Conservation (phyloP, 2,113 vertebrate genomes). For the Microtus pennsylvanicus region DNA sequence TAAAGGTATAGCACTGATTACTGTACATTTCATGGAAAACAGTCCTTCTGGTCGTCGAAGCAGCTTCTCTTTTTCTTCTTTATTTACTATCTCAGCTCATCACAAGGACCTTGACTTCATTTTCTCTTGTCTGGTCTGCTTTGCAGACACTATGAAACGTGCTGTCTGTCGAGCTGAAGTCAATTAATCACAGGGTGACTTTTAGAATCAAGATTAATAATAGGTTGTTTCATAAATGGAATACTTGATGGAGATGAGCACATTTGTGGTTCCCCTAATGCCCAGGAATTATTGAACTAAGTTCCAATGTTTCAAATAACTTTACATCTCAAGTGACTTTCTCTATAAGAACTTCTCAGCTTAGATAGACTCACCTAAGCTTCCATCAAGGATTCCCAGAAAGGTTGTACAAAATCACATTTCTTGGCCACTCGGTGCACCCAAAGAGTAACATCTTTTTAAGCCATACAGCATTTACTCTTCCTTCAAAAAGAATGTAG, state of each 20-base stretch:
- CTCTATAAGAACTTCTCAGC: neutral
- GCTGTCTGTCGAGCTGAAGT: conserved; percentile 59
- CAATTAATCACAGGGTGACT: conserved; percentile 71
- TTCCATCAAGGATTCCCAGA: conserved; percentile 34
- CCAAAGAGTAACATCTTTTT: conserved; percentile 44
- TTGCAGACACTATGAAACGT: conserved; percentile 58
- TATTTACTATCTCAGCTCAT: conserved; percentile 52
- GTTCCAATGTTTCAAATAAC: conserved; percentile 33
- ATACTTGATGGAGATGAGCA: conserved; percentile 61
- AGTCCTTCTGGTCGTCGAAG: neutral
- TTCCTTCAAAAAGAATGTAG: neutral
- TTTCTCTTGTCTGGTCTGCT: conserved; percentile 66
- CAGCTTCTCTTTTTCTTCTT: conserved; percentile 20
- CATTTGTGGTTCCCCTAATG: conserved; percentile 57
- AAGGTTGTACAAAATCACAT: conserved; percentile 59
- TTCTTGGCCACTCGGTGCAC: neutral
- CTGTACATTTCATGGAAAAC: conserved; percentile 1
- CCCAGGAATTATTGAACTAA: conserved; percentile 53
- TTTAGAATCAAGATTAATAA: conserved; percentile 76
- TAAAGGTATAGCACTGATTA: neutral
- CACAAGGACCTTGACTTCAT: conserved; percentile 68
- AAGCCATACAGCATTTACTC: neutral
- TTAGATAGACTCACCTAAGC: conserved; percentile 5
- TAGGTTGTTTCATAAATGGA: conserved; percentile 58
- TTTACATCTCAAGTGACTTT: conserved; percentile 44